phyloP scores from a whole-genome alignment of 2,797 vertebrate species.

The Prunella strophiata region DNA sequence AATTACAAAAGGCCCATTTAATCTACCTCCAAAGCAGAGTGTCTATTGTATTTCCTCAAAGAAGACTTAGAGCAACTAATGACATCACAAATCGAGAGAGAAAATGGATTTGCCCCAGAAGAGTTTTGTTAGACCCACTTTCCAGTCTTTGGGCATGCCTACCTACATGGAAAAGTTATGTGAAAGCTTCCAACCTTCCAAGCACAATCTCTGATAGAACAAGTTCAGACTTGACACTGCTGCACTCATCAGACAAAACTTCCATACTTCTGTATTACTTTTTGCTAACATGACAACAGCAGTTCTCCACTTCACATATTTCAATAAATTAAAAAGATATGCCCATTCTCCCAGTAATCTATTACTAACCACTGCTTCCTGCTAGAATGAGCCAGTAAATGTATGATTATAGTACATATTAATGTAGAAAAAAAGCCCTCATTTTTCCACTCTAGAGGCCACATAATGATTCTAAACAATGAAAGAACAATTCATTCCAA shows the following conservation, averaged over 20 bases:
- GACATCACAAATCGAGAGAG: background rate
- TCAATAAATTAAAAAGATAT: background rate
- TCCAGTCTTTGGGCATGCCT: background rate
- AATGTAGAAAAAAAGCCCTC: background rate
- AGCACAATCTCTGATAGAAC: background rate
- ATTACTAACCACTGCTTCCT: background rate
- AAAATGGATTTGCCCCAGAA: background rate
- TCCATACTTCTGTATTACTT: background rate
- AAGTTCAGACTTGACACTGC: background rate
- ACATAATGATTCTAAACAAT: background rate
- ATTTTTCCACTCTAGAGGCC: background rate
- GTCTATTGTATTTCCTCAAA: background rate
- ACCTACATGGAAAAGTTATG: background rate
- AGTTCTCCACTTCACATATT: background rate
- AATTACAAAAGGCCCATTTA: background rate
- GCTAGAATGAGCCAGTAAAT: background rate
- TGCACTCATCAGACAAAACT: background rate
- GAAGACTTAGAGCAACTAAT: background rate
- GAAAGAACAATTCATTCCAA: background rate
- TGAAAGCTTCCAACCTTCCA: background rate
- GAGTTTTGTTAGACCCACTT: background rate
- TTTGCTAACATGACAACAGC: background rate
- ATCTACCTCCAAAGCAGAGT: background rate
- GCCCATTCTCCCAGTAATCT: background rate
- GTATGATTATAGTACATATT: background rate